Base-by-base conservation (phyloP, 2,888 invertebrate genomes). In the Dinocampus coccinellae region DNA sequence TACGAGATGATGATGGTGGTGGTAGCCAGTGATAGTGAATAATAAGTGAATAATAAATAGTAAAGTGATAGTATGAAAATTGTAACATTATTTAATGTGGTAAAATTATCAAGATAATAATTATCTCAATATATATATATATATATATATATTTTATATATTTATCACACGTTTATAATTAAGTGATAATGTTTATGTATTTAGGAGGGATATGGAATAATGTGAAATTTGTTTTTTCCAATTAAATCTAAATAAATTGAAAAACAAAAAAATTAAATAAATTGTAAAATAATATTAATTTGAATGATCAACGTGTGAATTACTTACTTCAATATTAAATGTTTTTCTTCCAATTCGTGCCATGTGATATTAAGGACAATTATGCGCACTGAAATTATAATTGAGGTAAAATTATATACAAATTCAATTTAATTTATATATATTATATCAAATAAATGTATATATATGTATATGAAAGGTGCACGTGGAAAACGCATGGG, bases 401-500 rank as follows among this genome's bases (percentile, higher is more conserved):
- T 36, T 13, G 34, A 61, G 61, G 61, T 61, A 61, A 61, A 47
- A n/a, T 20, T 47, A 7, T 47, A 1, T 16, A 20, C 7, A 7
- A 1, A 47, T 47, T 47, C 20, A 16, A 16, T 3, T 20, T 7
- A 47, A n/a, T 47, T 16, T 22, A 34, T 36, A 11, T 36, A 24
- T 13, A 22, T 39, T 55, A n/a, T 10, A 33, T 33, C 4, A 13
- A 58, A 20, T 58, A 29, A 29, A 4, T 29, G 29, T 29, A 29
- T 3, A 34, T 20, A 9, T 34, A 39, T 42, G 11, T 39, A 16
- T 10, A 39, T 57, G 24, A 20, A 52, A 20, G 3, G 55, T 58
- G 55, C 69, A 70, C 64, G 64, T 70, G 70, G 64, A 70, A 70
- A 64, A 64, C 70, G 58, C 70, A 70, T 70, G 70, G 64, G 39